Base-by-base conservation (phyloP, 2,113 vertebrate genomes). In the Strix uralensis region DNA sequence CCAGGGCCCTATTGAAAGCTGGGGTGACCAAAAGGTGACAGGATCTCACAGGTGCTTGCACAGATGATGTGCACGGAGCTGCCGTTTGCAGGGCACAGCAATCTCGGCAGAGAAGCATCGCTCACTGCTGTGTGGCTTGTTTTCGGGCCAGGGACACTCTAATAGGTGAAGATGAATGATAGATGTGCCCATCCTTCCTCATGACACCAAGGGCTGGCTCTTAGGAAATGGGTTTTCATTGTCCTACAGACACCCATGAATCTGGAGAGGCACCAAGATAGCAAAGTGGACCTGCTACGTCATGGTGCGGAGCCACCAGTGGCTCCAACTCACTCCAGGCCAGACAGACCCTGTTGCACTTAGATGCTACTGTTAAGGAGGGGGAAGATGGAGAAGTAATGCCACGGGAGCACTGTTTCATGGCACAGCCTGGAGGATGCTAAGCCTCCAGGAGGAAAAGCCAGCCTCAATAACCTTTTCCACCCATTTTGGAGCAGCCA, bases 71-170 rank as follows among this genome's bases (percentile, higher is more conserved):
- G 34, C 49, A 29, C 0, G 4, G 77, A 75, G 63, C 6, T 55
- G 54, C 55, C 3, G 0, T 7, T 7, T 36, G 40, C 15, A 7
- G 82, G 18, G 58, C 46, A 18, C 57, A 29, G 87, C 42, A 58
- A 3, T 7, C 61, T 27, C 72, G 46, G 36, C 81, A 67, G 59
- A 72, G n/a, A 44, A 61, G 69, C 0, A 0, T 5, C 23, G 40
- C 32, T 54, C 1, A 0, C 34, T 25, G 78, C 87, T 62, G 5
- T 10, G 26, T 15, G 51, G 10, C 7, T 22, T 62, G 36, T 2
- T 46, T 49, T 19, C 1, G 1, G 40, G 30, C 34, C 49, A 65
- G 14, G 38, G 14, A 87, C 6, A 17, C 21, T 73, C 59, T 47
- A 5, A 5, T 0, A 69, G 55, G 13, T n/a, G 36, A 55, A 78